Percentiles rank a stretch among this genome's conserved stretches.
These are phyloP conservation scores for Picathartes gymnocephalus DNA, from an alignment of 2,113 vertebrate species.

Conservation along the genomic window DNA sequence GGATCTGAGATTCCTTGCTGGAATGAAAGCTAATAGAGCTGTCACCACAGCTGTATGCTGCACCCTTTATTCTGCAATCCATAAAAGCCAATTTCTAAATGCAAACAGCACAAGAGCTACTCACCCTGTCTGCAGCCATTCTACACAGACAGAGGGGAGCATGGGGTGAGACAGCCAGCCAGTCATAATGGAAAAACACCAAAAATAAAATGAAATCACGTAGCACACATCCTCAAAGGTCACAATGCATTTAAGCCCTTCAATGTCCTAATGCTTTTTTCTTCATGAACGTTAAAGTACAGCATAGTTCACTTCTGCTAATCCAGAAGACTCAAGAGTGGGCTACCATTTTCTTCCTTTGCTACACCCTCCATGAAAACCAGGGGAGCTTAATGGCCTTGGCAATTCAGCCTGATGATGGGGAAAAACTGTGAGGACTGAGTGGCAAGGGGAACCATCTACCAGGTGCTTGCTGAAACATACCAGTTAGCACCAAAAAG, in stretches of 20 bases:
- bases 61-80: neutral
- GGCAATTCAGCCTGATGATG: neutral
- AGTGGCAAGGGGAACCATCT: neutral
- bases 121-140: conserved; percentile 51
- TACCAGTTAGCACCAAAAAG: neutral
- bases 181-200: conserved; percentile 43
- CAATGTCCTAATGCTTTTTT: neutral
- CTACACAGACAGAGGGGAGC: conserved; percentile 48
- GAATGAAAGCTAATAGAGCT: neutral
- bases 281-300: neutral
- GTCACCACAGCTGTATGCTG: neutral
- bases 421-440: neutral
- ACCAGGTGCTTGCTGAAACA: neutral
- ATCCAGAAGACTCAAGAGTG: neutral
- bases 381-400: neutral
- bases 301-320: neutral
- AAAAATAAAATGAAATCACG: conserved; percentile 42
- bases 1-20: conserved; percentile 1
- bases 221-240: conserved; percentile 55
- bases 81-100: conserved; percentile 4
- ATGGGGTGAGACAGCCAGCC: conserved; percentile 58
- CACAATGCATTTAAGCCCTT: conserved; percentile 56
- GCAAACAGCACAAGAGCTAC: conserved; percentile 18
- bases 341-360: neutral
- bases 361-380: neutral